Base-by-base conservation (phyloP, 2,888 invertebrate species). In the Amiota communis region DNA sequence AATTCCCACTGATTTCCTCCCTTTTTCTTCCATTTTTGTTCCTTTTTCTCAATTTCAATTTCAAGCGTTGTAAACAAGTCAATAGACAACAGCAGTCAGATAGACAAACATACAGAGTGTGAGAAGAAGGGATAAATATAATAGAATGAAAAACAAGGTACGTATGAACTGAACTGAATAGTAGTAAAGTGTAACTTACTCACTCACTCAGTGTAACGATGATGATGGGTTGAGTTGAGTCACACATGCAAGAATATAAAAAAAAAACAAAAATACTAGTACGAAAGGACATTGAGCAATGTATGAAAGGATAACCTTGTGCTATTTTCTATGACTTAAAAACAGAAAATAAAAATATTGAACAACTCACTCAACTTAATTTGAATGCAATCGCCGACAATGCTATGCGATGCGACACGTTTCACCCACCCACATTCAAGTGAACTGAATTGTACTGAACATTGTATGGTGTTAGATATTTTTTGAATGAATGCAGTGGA, bases 301-400 rank as follows among this genome's bases (percentile, higher is more conserved):
- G 59, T 20, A 20, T 59, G 59, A 11, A 20, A 20, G 17, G 23
- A 36, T 17, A 68, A 68, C 67, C 67, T 68, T 68, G 67, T 68
- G 67, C 67, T 51, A 68, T 68, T 68, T 68, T 68, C 67, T 53
- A 68, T 63, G 23, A 12, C 15, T n/a, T n/a, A 53, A n/a, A 59
- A 36, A 36, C 23, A 63, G 46, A 17, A 23, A 63, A 63, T 63
- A 63, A 46, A 68, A 67, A 20, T 17, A 57, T 11, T 59, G 59
- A 59, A 15, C 11, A 59, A 17, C 23, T 36, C 51, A 53, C 51
- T 53, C 51, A 53, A 68, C 20, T 51, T 53, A 53, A 68, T 68
- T 68, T 68, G 51, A 68, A 53, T 20, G 67, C 63, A 63, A 63
- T 36, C 63, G 46, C 63, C 63, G 63, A 46, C 63, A 0, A 36